Base-by-base conservation (phyloP, 2,113 vertebrate species). In the Phaethornis superciliosus region DNA sequence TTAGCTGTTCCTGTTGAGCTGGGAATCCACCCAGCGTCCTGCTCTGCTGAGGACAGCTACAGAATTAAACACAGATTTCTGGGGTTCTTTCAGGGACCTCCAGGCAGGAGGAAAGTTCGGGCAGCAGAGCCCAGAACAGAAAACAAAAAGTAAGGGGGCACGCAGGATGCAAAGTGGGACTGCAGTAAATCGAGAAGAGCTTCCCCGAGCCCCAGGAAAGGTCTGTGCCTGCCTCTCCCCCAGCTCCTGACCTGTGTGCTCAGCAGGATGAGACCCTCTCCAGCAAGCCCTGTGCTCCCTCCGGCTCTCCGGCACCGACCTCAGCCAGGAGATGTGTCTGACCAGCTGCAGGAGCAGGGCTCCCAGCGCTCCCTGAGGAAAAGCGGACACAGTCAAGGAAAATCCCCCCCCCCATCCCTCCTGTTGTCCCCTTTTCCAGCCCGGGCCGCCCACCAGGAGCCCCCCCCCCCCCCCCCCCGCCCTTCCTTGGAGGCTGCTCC, bases 261-360 rank as follows among this genome's bases (percentile, higher is more conserved):
- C 81, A 1, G 86, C 37, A 9, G 37, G 37, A 40, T 12, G 37
- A 11, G 37, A 40, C 37, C 37, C 37, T 12, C 37, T 40, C 89
- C 89, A 68, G 52, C 54, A 65, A 7, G 32, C 19, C 62, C 78
- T 52, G 28, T 3, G 69, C 54, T 95, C 86, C 0, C 60, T 78
- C 32, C 81, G 20, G 81, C 60, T 0, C 4, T 96, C 96, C 15
- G 81, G 74, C 87, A 95, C 87, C 7, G 89, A 89, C 4, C 89
- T 67, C 62, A 96, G 78, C 93, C 94, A 89, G 0, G 93, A 85
- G 84, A 94, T 42, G 28, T 96, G 91, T 5, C 89, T 10, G 78
- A 93, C 44, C 87, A 96, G 74, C 89, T 96, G 96, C 91, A 96
- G 81, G 6, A 96, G 87, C 23, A 96, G 84, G 3, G 94, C 96